Base-by-base conservation (phyloP, 1,140 invertebrate species). In the Eulimnadia texana region DNA sequence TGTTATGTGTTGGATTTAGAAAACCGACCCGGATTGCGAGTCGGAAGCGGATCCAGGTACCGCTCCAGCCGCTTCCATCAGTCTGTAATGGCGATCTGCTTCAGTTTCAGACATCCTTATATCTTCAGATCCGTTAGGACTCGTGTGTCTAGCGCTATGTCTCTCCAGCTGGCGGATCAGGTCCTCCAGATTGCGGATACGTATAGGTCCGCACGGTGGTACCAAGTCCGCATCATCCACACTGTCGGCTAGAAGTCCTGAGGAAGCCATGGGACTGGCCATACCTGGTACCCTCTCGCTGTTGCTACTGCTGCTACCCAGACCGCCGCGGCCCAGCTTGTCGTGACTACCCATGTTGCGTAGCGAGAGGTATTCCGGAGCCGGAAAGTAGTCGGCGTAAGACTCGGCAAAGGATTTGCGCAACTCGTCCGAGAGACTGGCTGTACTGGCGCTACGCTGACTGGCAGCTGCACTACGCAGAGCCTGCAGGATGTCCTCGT, bases 41-140 rank as follows among this genome's bases (percentile, higher is more conserved):
- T 57, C 55, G 20, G 55, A 57, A 57, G 55, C 55, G 27, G 27
- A 27, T 19, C 55, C 55, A 20, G 55, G 55, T 0, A 57, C 55
- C 10, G 27, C 55, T 27, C 55, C 55, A 1, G 55, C 55, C 13
- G 55, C 55, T 16, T 57, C 55, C 55, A 57, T 57, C 0, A 88
- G 81, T 74, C 87, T 80, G 73, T 90, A 90, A 72, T 89, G 88
- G 25, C 87, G 79, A 73, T 93, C 90, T 20, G 85, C 85, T 72
- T 94, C 90, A 23, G 87, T 87, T 73, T 93, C 90, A 29, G 88
- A 91, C 80, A 90, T 88, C 66, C 90, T 78, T 67, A 93, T 90
- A 66, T 93, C 91, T 70, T 93, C 90, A 10, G 88, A 92, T 51
- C 86, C 88, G 53, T 72, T 70, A 13, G 89, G 88, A 70, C 88